phyloP scores from a whole-genome alignment of 2,797 vertebrate genomes.

The Sebastes ruberrimus region DNA sequence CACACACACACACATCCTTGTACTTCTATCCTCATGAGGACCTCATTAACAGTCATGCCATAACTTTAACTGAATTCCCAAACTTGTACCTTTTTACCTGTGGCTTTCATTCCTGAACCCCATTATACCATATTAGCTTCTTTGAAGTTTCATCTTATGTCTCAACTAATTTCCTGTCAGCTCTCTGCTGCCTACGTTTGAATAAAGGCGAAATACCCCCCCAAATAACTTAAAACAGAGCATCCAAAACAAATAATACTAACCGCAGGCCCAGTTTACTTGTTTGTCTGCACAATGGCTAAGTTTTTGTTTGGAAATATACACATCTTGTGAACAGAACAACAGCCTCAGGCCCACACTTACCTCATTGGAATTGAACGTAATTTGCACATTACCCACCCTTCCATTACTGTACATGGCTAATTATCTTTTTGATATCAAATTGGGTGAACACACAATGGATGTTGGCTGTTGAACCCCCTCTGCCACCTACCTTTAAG shows the following conservation, averaged over 20 bases:
- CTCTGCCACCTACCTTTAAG: background rate
- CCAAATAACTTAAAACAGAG: background rate
- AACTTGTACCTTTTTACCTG: background rate
- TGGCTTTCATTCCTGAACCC: background rate
- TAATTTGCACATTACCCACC: slow-evolving; percentile 1
- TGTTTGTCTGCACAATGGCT: background rate
- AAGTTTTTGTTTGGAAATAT: background rate
- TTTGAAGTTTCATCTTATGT: background rate
- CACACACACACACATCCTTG: slow-evolving; percentile 10
- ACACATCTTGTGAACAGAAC: background rate
- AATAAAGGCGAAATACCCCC: background rate
- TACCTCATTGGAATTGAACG: background rate
- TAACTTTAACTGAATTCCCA: background rate
- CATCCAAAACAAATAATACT: background rate
- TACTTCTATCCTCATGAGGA: background rate
- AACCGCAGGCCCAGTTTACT: background rate
- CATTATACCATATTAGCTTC: background rate
- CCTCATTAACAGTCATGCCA: background rate
- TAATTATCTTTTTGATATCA: background rate
- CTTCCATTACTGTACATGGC: background rate
- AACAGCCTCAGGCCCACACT: background rate
- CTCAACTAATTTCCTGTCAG: background rate
- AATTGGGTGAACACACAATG: background rate
- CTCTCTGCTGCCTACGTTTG: background rate
- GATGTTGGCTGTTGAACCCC: background rate